Base-by-base conservation (phyloP, 2,797 vertebrate genomes). In the Cyprinella venusta region DNA sequence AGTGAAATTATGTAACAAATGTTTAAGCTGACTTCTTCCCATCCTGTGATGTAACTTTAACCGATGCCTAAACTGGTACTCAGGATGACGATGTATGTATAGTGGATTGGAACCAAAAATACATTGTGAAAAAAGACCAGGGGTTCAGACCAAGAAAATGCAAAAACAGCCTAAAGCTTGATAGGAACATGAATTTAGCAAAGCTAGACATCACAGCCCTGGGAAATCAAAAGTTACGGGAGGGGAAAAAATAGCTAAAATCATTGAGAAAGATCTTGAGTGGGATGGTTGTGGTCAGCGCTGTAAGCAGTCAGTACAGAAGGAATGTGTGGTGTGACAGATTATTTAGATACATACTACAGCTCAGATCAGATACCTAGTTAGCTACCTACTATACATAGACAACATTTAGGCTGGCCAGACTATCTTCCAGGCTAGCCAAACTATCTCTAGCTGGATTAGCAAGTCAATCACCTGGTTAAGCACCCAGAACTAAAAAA, bases 161-260 rank as follows among this genome's bases (percentile, higher is more conserved):
- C 1, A 0, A 64, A 48, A 78, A 77, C 56, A 64, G 59, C 40
- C 70, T 75, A 52, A 81, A 74, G 30, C 18, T 48, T 67, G 48
- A 82, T 33, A 75, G 16, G 16, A 65, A 42, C 45, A 82, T 1
- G 2, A 82, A 48, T 71, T 63, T 10, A 75, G n/a, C 10, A 18
- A 21, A 63, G 52, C 13, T 18, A 26, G 16, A 38, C 48, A 65
- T 54, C 45, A 54, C 21, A 65, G 59, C 75, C 59, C 38, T 40
- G 59, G 80, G n/a, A 75, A 75, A 82, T 82, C 45, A 40, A 64
- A 71, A 82, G n/a, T 75, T 40, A n/a, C 36, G 26, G 26, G 13
- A 72, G 70, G 52, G 15, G 16, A 26, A 74, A 45, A 33, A 16
- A 26, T 9, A 13, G n/a, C 45, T 18, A 42, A 74, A 75, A 50